Conservation (phyloP, 2,888 invertebrate genomes). For the Ernsta delagoae region DNA sequence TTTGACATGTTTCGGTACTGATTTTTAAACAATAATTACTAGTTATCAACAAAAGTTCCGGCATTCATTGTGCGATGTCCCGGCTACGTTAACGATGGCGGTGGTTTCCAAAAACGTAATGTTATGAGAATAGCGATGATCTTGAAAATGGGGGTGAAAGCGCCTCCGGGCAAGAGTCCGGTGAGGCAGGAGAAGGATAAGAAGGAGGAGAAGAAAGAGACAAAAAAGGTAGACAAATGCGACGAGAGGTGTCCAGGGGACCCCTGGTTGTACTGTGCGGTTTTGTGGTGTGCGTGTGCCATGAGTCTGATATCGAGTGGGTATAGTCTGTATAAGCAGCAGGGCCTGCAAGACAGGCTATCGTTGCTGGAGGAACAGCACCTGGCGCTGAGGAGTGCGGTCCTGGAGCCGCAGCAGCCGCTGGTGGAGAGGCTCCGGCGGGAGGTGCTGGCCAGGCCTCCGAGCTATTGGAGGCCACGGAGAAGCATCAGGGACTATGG, state of each 20-base stretch:
- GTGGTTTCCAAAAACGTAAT: slow-evolving; percentile 21
- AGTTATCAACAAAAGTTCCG: slow-evolving; percentile 16
- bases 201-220: slow-evolving; percentile 53
- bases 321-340: slow-evolving; percentile 85
- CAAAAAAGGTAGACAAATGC: slow-evolving; percentile 67
- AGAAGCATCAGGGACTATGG: slow-evolving; percentile 84
- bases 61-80: slow-evolving; percentile 45
- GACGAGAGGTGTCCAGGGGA: slow-evolving; percentile 70
- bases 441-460: slow-evolving; percentile 72
- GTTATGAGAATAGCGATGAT: slow-evolving; percentile 60
- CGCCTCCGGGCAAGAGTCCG: slow-evolving; percentile 58
- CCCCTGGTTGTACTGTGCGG: slow-evolving; percentile 76
- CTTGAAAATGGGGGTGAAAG: slow-evolving; percentile 73
- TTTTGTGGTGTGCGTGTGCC: slow-evolving; percentile 87
- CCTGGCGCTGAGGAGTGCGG: slow-evolving; percentile 78
- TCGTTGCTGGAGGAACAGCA: slow-evolving; percentile 84
- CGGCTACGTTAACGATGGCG: slow-evolving; percentile 24
- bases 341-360: slow-evolving; percentile 80
- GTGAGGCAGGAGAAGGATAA: slow-evolving; percentile 50
- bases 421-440: slow-evolving; percentile 82
- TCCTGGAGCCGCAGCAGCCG: slow-evolving; percentile 80
- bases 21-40: slow-evolving; percentile 12
- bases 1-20: slow-evolving; percentile 4
- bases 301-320: slow-evolving; percentile 86
- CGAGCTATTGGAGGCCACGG: slow-evolving; percentile 63